These are phyloP conservation scores for Girardinichthys multiradiatus DNA, from an alignment of 2,113 vertebrate genomes.

Conservation along the genomic window DNA sequence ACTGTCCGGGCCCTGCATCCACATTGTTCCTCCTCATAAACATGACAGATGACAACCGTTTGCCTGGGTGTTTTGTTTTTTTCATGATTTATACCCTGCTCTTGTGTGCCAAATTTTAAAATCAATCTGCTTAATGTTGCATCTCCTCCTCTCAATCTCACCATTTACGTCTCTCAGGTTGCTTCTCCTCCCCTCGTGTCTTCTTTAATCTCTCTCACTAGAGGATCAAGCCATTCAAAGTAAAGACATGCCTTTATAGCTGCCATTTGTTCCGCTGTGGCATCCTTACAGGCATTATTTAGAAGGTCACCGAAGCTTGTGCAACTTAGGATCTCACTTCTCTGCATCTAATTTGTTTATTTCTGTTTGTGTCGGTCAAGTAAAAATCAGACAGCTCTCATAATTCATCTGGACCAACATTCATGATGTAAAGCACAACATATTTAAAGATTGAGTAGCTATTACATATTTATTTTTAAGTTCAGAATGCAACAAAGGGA, in stretches of 20 bases:
- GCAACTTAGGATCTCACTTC: constrained; percentile 44
- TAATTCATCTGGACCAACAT: constrained; percentile 38
- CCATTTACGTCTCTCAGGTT: constrained; percentile 27
- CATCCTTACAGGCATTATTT: constrained; percentile 43
- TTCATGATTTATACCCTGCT: constrained; percentile 65
- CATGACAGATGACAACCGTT: constrained; percentile 71
- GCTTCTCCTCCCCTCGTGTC: constrained; percentile 9
- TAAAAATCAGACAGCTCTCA: constrained; percentile 29
- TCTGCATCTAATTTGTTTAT: neutral
- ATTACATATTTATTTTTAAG: constrained; percentile 13
- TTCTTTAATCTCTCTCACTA: constrained; percentile 22
- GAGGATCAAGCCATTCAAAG: constrained; percentile 52
- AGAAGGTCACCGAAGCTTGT: constrained; percentile 63
- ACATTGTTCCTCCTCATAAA: constrained; percentile 73
- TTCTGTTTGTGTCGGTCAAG: neutral
- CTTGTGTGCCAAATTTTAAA: constrained; percentile 71
- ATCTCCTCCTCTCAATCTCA: constrained; percentile 61
- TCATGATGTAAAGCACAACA: constrained; percentile 32
- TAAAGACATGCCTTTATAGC: constrained; percentile 60
- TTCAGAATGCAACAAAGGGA: constrained; percentile 38
- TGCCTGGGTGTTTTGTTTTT: constrained; percentile 29
- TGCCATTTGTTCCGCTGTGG: constrained; percentile 71
- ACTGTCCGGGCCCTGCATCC: constrained; percentile 47
- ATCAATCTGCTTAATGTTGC: constrained; percentile 81
- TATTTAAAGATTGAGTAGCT: constrained; percentile 65